These are phyloP conservation scores for Cephus pulcher DNA, from an alignment of 2,888 invertebrate genomes.

Conservation along the genomic window DNA sequence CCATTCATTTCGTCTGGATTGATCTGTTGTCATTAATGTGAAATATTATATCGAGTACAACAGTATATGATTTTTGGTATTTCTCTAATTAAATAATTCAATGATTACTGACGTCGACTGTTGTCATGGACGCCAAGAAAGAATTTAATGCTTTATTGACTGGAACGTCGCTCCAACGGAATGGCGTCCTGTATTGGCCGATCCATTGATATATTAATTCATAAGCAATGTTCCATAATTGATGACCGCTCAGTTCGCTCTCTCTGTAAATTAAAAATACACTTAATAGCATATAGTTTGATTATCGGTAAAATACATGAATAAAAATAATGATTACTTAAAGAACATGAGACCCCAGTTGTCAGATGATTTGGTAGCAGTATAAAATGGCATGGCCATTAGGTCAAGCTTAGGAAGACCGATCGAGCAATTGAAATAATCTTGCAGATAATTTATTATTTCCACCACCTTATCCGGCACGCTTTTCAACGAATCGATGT, in stretches of 20 bases:
- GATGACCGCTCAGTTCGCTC: conserved; percentile 76
- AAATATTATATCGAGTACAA: background rate
- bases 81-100: conserved; percentile 6
- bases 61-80: background rate
- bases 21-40: conserved; percentile 67
- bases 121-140: conserved; percentile 78
- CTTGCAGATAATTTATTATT: conserved; percentile 72
- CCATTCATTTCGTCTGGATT: conserved; percentile 80
- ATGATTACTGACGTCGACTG: background rate
- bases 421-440: conserved; percentile 75
- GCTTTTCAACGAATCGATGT: conserved; percentile 70
- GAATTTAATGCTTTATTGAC: conserved; percentile 82
- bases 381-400: conserved; percentile 79
- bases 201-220: conserved; percentile 86
- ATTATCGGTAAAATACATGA: background rate
- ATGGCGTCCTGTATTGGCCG: conserved; percentile 80
- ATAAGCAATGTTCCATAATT: conserved; percentile 76
- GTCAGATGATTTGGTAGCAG: conserved; percentile 79
- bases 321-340: conserved; percentile 70
- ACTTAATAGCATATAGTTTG: background rate
- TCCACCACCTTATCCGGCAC: conserved; percentile 71
- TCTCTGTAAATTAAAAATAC: conserved; percentile 70
- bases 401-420: conserved; percentile 78
- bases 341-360: conserved; percentile 85
- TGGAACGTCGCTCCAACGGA: conserved; percentile 82